Base-by-base conservation (phyloP, 1,140 invertebrate genomes). In the Apis cerana region DNA sequence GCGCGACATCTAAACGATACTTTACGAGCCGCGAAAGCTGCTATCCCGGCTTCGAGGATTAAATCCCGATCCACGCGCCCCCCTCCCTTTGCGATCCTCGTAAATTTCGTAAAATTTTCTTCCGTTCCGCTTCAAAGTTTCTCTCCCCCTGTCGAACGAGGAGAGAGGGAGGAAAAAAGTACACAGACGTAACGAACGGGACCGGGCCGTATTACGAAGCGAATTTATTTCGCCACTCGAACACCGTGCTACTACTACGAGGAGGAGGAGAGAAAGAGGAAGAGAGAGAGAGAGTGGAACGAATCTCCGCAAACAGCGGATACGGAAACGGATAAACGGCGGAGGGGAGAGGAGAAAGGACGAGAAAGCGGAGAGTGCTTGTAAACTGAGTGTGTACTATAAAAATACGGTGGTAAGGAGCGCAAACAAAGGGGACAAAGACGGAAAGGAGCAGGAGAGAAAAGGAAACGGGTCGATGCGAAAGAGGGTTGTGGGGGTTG, bases 11-110 rank as follows among this genome's bases (percentile, higher is more conserved):
- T 56, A 74, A 78, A 82, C 74, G 83, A 84, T 77, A 65, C 75
- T 83, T 85, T 83, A 85, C 86, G 82, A 78, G 58, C 54, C 70
- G 61, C 70, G 71, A 84, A 77, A 84, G 70, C 61, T 80, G 5
- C 27, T 43, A 0, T 33, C 33, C 33, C 33, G 33, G 33, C 33
- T 43, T 5, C 61, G n/a, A 17, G 62, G 80, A 76, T 68, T 76
- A 76, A 76, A 19, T 50, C 59, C n/a, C 64, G 72, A 61, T 74
- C 33, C 33, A 7, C 33, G 33, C 33, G 3, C 7, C 33, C 33
- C 33, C 5, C 33, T 7, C 5, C 33, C 69, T 15, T 19, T 15
- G 8, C 33, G 43, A n/a, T 17, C 17, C 54, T 76, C 80, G 71
- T 75, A 65, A 81, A 81, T 81, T 81, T 81, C 17, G 21, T 33